Evolutionary conservation across 2,888 invertebrate genomes (phyloP).

Genomic region (Coronaproctus castanopsis): DNA sequence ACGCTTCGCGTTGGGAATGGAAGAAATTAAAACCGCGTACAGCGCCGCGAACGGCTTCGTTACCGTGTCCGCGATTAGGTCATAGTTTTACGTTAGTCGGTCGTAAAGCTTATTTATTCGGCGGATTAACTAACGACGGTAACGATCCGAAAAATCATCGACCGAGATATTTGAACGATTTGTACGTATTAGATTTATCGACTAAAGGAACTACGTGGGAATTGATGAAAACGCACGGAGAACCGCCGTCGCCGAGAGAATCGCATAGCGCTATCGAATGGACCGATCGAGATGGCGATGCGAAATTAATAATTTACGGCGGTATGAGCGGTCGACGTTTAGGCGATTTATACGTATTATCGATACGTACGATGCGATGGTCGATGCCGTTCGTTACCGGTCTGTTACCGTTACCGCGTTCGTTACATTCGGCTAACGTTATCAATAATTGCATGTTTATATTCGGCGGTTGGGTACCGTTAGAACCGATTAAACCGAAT

Average conservation of each 20-base stretch:
- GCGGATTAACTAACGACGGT: conserved; percentile 92
- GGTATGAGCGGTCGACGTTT: conserved; percentile 96
- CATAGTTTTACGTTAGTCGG: conserved; percentile 93
- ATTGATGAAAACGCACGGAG: conserved; percentile 69
- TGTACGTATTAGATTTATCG: conserved; percentile 78
- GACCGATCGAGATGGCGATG: conserved; percentile 54
- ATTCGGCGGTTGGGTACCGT: conserved; percentile 99
- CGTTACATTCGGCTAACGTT: conserved; percentile 87
- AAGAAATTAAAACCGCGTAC: conserved; percentile 74
- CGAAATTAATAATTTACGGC: conserved; percentile 84
- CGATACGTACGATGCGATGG: conserved; percentile 73
- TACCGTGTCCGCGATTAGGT: conserved; percentile 87
- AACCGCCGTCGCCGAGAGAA: conserved; percentile 82
- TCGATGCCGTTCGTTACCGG: conserved; percentile 71
- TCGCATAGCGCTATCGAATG: conserved; percentile 91
- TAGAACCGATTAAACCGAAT: conserved; percentile 76
- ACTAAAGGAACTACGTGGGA: conserved; percentile 63
- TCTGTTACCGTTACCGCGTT: conserved; percentile 74
- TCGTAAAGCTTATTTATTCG: conserved; percentile 85
- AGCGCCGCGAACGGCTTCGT: conserved; percentile 58
- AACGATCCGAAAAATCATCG: conserved; percentile 96
- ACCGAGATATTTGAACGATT: conserved; percentile 87
- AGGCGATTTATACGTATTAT: conserved; percentile 93
- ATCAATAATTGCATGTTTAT: conserved; percentile 93
- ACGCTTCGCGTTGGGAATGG: conserved; percentile 94